phyloP scores from a whole-genome alignment of 2,113 vertebrate genomes.

The Cynocephalus volans region DNA sequence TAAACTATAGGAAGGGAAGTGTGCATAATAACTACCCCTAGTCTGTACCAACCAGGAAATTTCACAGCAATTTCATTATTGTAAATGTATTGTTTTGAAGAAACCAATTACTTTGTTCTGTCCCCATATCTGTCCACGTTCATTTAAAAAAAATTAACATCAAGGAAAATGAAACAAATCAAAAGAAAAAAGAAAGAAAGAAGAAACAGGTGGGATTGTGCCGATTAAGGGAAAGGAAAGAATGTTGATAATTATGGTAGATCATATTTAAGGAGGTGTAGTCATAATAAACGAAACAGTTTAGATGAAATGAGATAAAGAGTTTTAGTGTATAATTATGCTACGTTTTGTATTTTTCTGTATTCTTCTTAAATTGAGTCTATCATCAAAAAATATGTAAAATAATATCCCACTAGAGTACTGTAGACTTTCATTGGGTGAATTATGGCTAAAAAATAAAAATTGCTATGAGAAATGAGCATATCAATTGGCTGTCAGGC shows the following conservation, averaged over 20 bases:
- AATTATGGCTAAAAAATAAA: background rate
- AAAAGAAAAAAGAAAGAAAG: background rate
- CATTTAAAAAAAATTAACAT: background rate
- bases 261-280: background rate
- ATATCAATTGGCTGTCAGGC: background rate
- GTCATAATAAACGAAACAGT: background rate
- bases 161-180: background rate
- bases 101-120: background rate
- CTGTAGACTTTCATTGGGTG: background rate
- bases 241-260: background rate
- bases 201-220: background rate
- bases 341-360: background rate
- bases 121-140: background rate
- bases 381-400: background rate
- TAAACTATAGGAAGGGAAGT: background rate
- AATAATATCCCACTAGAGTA: background rate
- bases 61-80: background rate
- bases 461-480: background rate
- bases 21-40: background rate
- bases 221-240: background rate
- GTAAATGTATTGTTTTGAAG: background rate
- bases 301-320: background rate
- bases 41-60: background rate
- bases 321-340: background rate
- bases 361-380: background rate